phyloP scores from a whole-genome alignment of 2,797 vertebrate genomes.

The Lophura swinhoii region DNA sequence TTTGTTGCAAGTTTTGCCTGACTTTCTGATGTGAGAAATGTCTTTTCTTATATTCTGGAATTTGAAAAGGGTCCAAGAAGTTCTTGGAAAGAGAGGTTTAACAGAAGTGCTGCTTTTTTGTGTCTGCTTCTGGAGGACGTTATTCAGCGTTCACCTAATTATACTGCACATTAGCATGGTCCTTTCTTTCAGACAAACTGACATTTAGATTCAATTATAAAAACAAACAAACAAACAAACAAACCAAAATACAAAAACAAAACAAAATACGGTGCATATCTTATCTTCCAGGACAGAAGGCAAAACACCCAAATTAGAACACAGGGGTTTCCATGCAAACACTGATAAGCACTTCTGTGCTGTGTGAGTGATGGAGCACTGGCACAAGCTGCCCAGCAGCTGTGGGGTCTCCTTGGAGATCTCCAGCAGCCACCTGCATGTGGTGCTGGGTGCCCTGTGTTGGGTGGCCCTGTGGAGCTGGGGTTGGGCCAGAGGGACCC shows the following conservation, averaged over 20 bases:
- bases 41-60: background rate
- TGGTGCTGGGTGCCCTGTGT: background rate
- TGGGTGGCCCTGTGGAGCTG: background rate
- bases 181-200: background rate
- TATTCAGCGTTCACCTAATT: background rate
- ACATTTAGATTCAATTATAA: background rate
- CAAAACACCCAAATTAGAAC: background rate
- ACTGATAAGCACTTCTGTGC: background rate
- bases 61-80: background rate
- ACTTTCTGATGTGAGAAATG: background rate
- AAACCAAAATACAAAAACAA: too few species aligned
- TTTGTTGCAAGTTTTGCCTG: background rate
- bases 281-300: background rate
- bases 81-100: background rate
- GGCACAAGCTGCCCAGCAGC: background rate
- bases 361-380: background rate
- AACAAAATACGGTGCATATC: background rate
- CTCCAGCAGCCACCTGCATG: background rate
- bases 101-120: background rate
- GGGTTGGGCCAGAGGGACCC: background rate
- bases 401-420: background rate
- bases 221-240: background rate
- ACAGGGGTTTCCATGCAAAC: background rate
- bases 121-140: background rate
- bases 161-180: background rate